A percentile compares a stretch with the other conserved stretches of the same genome.
Evolutionary conservation across 2,888 invertebrate species (phyloP).

Genomic region (Odontomyia ornata): DNA sequence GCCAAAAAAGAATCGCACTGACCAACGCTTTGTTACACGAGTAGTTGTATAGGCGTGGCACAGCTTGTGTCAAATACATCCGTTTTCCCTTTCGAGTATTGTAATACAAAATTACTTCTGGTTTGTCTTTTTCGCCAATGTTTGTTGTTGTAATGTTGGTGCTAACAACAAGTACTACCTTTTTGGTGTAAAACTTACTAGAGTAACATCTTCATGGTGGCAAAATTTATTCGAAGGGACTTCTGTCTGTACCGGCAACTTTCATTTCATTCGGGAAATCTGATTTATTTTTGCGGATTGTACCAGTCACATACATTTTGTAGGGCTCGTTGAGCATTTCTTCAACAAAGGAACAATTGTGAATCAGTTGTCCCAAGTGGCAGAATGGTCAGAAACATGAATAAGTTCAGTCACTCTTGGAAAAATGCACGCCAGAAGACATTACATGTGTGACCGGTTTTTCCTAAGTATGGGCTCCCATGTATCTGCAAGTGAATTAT

Average conservation of each 20-base stretch:
- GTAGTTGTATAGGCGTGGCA: too few relatives aligned
- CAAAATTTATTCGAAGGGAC: slow-evolving; percentile 2
- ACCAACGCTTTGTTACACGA: too few relatives aligned
- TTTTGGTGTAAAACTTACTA: neutral
- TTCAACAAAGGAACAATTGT: slow-evolving; percentile 7
- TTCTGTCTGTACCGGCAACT: neutral
- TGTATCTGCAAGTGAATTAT: too few relatives aligned
- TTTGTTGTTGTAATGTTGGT: slow-evolving; percentile 1
- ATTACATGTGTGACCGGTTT: too few relatives aligned
- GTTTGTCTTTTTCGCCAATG: neutral
- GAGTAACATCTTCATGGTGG: slow-evolving; percentile 8
- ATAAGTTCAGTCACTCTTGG: neutral
- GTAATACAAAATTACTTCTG: slow-evolving; percentile 7
- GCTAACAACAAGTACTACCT: neutral
- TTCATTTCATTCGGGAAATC: neutral
- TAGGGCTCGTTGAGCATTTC: neutral
- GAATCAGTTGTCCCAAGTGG: neutral
- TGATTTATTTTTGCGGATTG: slow-evolving; percentile 18
- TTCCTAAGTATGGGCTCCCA: too few relatives aligned
- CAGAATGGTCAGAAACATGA: neutral
- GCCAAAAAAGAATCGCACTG: too few relatives aligned
- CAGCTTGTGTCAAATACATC: neutral
- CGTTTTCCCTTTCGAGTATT: neutral
- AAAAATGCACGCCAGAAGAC: neutral
- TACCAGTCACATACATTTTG: slow-evolving; percentile 4